Conservation (phyloP, 2,797 vertebrate species). For the Danionella dracula region DNA sequence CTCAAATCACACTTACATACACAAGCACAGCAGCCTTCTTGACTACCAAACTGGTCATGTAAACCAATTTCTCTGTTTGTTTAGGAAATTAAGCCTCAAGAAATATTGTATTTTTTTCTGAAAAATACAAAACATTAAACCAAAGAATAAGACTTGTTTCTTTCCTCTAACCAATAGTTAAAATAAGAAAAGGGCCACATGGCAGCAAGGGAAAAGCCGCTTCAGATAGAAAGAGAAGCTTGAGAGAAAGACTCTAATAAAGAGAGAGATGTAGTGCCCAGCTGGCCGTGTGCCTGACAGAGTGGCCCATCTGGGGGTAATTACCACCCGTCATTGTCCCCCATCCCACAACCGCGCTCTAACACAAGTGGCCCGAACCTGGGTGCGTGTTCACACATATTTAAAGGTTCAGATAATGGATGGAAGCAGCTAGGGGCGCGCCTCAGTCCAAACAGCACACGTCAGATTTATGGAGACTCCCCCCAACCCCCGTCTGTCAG, state of each 20-base stretch:
- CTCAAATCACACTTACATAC: no score
- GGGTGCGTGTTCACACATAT: slow-evolving; percentile 53
- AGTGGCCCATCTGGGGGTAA: slow-evolving; percentile 61
- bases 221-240: not conserved
- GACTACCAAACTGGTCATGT: no score
- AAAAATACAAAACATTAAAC: no score
- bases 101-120: no score
- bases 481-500: slow-evolving; percentile 32
- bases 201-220: slow-evolving; percentile 27
- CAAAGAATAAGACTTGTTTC: no score
- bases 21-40: no score
- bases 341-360: slow-evolving; percentile 42
- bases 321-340: slow-evolving; percentile 51
- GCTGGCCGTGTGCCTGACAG: slow-evolving; percentile 51
- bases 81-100: no score
- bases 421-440: slow-evolving; percentile 43
- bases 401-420: slow-evolving; percentile 53
- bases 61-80: no score
- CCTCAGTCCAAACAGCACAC: slow-evolving; percentile 46
- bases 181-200: not conserved
- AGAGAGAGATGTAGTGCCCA: slow-evolving; percentile 51
- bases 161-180: no score
- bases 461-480: slow-evolving; percentile 56
- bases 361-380: slow-evolving; percentile 45
- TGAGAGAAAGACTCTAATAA: slow-evolving; percentile 4